Percentiles rank a stretch among this genome's conserved stretches.
phyloP scores from a whole-genome alignment of 1,140 invertebrate genomes.

The Ips typographus region DNA sequence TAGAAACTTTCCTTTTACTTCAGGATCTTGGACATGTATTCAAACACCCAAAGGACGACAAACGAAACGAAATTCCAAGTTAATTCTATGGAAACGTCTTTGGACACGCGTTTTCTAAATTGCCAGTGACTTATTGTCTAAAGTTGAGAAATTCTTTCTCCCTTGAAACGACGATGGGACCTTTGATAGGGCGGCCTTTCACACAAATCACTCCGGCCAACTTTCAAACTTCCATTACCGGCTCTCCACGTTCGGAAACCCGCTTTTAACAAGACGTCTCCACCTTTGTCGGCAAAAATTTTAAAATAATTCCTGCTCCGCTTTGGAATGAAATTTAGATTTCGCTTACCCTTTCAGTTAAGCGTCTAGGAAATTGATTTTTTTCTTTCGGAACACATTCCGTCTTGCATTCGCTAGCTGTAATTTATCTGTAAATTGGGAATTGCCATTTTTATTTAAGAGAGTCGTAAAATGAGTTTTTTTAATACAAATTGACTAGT shows the following conservation, averaged over 20 bases:
- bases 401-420: not conserved
- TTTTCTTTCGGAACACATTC: conserved; percentile 1
- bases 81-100: not conserved
- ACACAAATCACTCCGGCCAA: conserved; percentile 17
- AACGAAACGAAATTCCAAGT: not conserved
- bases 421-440: too few species aligned
- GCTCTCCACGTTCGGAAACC: conserved; percentile 6
- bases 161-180: conserved; percentile 2
- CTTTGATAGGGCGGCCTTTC: conserved; percentile 7
- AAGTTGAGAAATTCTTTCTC: conserved; percentile 15
- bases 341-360: not conserved
- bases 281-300: conserved; percentile 4
- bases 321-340: not conserved
- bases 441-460: not conserved
- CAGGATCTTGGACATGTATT: too few species aligned
- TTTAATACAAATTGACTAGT: too few species aligned
- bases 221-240: not conserved
- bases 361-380: not conserved
- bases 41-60: too few species aligned
- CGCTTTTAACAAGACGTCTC: conserved; percentile 1
- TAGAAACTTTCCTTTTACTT: too few species aligned
- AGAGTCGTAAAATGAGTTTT: too few species aligned
- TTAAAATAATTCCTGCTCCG: conserved; percentile 2
- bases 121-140: conserved; percentile 17
- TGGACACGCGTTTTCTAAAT: conserved; percentile 2